Evolutionary conservation across 2,888 invertebrate genomes (phyloP), one percentile per base, ranked within the genome.

Genomic region (Idaea dimidiata): DNA sequence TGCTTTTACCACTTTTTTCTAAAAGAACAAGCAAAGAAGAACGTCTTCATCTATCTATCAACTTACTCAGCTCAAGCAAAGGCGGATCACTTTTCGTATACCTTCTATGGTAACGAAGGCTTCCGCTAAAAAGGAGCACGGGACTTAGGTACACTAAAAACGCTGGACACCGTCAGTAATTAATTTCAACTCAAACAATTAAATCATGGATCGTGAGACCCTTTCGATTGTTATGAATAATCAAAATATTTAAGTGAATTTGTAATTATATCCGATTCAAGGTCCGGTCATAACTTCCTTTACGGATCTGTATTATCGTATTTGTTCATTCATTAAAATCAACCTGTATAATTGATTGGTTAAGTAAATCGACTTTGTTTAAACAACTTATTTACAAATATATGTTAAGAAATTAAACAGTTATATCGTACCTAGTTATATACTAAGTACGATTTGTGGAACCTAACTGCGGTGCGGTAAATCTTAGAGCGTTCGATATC

Each of bases 341-440:
- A 17, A 55, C 7, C 54, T 33, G 33, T 31, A 24, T 24, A 24
- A 24, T 5, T 24, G 24, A 24, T 5, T 24, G 24, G 24, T 24
- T 24, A 24, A n/a, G n/a, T n/a, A n/a, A 3, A 58, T 69, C 69
- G 63, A 68, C 66, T 68, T 76, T 75, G 69, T 77, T 79, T 73
- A 78, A 80, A 81, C 80, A 75, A 67, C 72, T 73, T 80, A 81
- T 81, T 82, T 80, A 77, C 74, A 74, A 76, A 72, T 78, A 76
- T 79, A 67, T 80, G 83, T 87, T 84, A 77, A 71, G 89, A 86
- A 89, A 89, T 79, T 78, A 76, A 82, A 88, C 78, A 84, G 60
- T 66, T n/a, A n/a, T n/a, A 69, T 65, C 76, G 80, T 76, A 77
- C 72, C 71, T 43, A 2, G 10, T 43, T 43, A 43, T 43, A 43